Evolutionary conservation across 2,113 vertebrate genomes (phyloP), one percentile per base, ranked within the genome.

Genomic region (Zosterops borbonicus): DNA sequence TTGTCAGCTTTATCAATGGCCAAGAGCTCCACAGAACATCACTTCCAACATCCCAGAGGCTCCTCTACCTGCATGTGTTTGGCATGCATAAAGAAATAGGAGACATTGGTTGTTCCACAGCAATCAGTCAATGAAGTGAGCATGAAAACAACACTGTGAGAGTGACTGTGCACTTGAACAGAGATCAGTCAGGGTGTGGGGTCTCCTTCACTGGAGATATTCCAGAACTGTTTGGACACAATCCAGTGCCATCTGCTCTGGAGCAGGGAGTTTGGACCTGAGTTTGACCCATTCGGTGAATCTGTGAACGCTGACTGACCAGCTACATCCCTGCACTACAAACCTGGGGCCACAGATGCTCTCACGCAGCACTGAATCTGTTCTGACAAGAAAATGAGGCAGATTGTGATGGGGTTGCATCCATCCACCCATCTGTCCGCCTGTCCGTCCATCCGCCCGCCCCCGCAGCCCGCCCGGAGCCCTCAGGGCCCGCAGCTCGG

Each of bases 371-470:
- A 5, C 24, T 7, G 5, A 46, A 12, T 22, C 41, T 9, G 3
- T 9, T 23, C 17, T 13, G 12, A 12, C 11, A 25, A 15, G 42
- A 27, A 49, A 39, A 71, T 4, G 11, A 68, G 25, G 39, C 1
- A 11, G 37, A 14, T 0, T 2, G 24, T 5, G 17, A 35, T 4
- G 24, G 18, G 33, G 33, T 3, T 4, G 6, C 31, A 4, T 46
- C 21, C 35, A 1, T 23, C 5, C 53, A 2, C 39, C 68, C 55
- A 3, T 37, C 50, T 25, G 3, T 52, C 55, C 33, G 6, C 28
- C 31, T 33, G 5, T 47, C 44, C 20, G 44, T 46, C 39, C 39
- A 39, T 39, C 39, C 12, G 39, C 39, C 39, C 37, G 37, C 37
- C 37, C 37, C 35, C 35, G 8, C 35, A 35, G 39, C 39, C 39